Evolutionary conservation across 2,113 vertebrate species (phyloP), one percentile per base, ranked within the genome.

Genomic region (Tachuris rubrigastra): DNA sequence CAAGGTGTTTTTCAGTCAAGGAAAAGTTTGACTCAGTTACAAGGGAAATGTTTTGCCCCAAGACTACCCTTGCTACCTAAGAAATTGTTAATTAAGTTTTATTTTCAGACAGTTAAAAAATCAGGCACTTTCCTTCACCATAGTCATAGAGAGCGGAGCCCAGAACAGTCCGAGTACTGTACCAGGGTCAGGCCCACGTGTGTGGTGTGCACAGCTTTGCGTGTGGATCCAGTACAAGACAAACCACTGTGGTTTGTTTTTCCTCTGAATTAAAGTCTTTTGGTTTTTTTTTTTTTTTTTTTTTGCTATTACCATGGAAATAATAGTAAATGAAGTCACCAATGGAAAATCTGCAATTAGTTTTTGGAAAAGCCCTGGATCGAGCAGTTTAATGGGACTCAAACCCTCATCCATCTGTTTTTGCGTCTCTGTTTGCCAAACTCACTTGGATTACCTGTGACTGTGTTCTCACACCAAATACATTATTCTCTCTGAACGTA

Each of bases 391-490:
- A 96, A 82, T 89, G 81, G 69, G 53, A 87, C 41, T 92, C n/a
- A 74, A 90, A 47, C 47, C 19, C 46, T 77, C 3, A 24, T 7
- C 81, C 89, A 88, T 84, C 83, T 97, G 89, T 47, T 94, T 85
- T 49, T 80, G 41, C 1, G 1, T 46, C 49, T 75, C 60, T 56
- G 14, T 37, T 65, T 87, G 95, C 90, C 95, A 97, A 65, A 83
- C 67, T 91, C 68, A n/a, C 90, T 93, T 19, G 8, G 68, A 87
- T 76, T 91, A 93, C 95, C 92, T 94, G 85, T 71, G 82, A 94
- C 73, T 7, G 5, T 33, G 78, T 55, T 85, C 90, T 90, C 78
- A 85, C 85, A 93, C 44, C 79, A 88, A 91, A 74, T 50, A 63
- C 75, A 94, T 96, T 90, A 85, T 74, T 80, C 73, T 42, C 60